Conservation (phyloP, 2,113 vertebrate genomes). For the Chionis minor region DNA sequence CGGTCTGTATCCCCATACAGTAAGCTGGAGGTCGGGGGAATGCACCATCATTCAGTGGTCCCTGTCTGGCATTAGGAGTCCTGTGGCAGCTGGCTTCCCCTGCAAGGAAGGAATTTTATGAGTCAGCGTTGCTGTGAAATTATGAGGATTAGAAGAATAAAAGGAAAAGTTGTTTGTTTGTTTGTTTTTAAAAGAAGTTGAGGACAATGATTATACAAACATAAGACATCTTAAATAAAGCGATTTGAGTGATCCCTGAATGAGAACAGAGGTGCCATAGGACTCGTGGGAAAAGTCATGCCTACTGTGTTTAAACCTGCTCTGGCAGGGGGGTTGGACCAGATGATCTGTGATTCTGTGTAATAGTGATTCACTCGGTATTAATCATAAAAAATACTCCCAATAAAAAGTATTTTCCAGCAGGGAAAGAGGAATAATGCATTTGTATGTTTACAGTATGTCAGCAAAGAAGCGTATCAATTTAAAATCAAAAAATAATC, state of each 20-base stretch:
- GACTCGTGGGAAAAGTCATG: neutral
- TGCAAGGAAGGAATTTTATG: neutral
- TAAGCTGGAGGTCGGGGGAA: neutral
- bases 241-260: neutral
- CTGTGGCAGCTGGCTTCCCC: neutral
- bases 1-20: no score
- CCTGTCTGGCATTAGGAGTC: neutral
- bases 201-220: neutral
- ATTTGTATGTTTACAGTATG: accelerated
- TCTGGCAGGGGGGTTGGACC: no score
- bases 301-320: neutral
- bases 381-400: neutral
- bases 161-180: neutral
- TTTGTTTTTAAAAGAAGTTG: neutral
- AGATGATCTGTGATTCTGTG: no score
- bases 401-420: neutral
- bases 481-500: neutral
- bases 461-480: neutral
- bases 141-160: neutral
- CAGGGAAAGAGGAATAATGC: neutral
- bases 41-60: neutral
- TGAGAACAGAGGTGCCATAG: neutral
- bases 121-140: neutral
- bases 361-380: neutral
- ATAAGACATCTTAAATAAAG: neutral